Conservation (phyloP, 2,113 vertebrate species). For the Prochilodus magdalenae region DNA sequence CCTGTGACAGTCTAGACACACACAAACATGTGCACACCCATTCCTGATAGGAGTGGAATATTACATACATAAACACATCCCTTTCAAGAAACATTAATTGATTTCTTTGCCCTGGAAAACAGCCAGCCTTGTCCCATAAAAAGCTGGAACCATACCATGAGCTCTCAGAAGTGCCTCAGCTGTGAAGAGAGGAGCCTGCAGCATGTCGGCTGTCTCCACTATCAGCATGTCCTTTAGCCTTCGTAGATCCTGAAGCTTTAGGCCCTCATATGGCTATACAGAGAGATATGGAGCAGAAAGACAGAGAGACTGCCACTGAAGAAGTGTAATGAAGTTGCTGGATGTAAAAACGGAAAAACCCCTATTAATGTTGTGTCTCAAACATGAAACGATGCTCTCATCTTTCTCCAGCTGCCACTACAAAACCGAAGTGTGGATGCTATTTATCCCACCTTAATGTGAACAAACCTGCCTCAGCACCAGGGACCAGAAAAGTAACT, state of each 20-base stretch:
- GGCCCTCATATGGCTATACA: slow-evolving; percentile 86
- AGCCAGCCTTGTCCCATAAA: neutral
- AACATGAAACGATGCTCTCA: neutral
- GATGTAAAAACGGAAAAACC: neutral
- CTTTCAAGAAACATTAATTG: neutral
- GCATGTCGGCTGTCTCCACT: slow-evolving; percentile 97
- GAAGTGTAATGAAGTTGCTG: neutral
- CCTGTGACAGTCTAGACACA: neutral
- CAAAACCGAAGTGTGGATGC: neutral
- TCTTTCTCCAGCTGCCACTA: neutral
- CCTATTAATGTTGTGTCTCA: neutral
- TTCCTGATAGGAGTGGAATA: neutral
- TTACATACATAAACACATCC: neutral
- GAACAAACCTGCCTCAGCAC: neutral
- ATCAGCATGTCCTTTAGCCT: slow-evolving; percentile 97
- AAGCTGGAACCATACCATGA: slow-evolving; percentile 80
- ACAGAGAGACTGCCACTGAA: neutral
- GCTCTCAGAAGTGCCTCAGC: slow-evolving; percentile 95
- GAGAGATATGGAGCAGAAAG: neutral
- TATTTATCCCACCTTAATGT: neutral
- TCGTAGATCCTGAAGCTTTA: slow-evolving; percentile 92
- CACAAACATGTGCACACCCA: no score
- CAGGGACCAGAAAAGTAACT: slow-evolving; percentile 10
- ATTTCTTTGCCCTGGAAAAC: neutral
- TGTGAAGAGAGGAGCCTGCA: slow-evolving; percentile 94